Evolutionary conservation across 2,888 invertebrate species (phyloP).

Genomic region (Nemapogon koenigi): DNA sequence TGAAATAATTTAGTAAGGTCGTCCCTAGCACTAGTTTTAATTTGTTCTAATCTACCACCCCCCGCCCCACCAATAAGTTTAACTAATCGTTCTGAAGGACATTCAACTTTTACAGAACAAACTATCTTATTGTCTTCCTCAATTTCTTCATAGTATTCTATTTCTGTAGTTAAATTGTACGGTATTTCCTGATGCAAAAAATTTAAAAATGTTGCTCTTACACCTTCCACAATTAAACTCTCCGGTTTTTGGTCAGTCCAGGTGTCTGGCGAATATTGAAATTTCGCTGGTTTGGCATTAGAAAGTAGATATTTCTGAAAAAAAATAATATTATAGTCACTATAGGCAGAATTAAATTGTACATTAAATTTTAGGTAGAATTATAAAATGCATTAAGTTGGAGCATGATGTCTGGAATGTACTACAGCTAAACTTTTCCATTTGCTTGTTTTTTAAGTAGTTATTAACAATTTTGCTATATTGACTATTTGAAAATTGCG

Average conservation of each 20-base stretch:
- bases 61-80: conserved; percentile 71
- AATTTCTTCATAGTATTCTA: conserved; percentile 71
- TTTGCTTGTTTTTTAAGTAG: too few relatives aligned
- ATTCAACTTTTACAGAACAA: conserved; percentile 67
- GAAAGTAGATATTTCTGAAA: conserved; percentile 72
- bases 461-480: too few relatives aligned
- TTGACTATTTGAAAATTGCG: too few relatives aligned
- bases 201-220: conserved; percentile 85
- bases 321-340: too few relatives aligned
- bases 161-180: conserved; percentile 69
- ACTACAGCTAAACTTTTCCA: too few relatives aligned
- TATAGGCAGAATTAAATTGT: too few relatives aligned
- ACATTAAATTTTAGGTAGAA: too few relatives aligned
- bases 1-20: conserved; percentile 71
- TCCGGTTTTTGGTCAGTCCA: conserved; percentile 80
- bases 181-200: conserved; percentile 86
- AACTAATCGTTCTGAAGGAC: conserved; percentile 68
- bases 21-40: conserved; percentile 69
- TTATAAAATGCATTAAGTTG: too few relatives aligned
- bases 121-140: conserved; percentile 52
- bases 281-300: conserved; percentile 69
- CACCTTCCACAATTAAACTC: conserved; percentile 72
- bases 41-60: conserved; percentile 73
- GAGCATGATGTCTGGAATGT: too few relatives aligned
- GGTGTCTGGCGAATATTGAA: conserved; percentile 70